Percentiles rank a stretch among this genome's conserved stretches.
phyloP scores from a whole-genome alignment of 2,797 vertebrate species.

The Babyrousa celebensis region DNA sequence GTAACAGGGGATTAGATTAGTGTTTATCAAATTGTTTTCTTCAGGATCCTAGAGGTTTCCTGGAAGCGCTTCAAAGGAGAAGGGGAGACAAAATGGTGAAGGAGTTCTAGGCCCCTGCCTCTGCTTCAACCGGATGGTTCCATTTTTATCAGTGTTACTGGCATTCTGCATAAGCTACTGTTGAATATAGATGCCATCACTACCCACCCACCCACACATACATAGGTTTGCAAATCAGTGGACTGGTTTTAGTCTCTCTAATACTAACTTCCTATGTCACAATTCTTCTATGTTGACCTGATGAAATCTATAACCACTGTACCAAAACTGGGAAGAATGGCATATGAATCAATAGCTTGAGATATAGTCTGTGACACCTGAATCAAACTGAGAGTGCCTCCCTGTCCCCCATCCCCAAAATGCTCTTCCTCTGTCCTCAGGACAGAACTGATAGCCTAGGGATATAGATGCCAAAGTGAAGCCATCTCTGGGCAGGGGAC shows the following conservation, averaged over 20 bases:
- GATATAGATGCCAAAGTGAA: not conserved
- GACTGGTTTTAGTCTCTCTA: not conserved
- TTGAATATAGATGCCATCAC: not conserved
- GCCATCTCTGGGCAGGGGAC: not conserved
- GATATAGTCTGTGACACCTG: not conserved
- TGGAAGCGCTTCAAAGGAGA: conserved; percentile 16
- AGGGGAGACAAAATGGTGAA: not conserved
- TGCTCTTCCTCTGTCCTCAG: conserved; percentile 5
- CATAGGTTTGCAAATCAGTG: not conserved
- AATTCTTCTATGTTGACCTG: conserved; percentile 14
- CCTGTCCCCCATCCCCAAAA: not conserved
- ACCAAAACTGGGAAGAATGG: not conserved
- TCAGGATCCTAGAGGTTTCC: conserved; percentile 4
- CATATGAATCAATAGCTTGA: not conserved
- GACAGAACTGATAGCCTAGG: not conserved
- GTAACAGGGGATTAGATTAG: not conserved
- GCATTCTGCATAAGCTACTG: not conserved
- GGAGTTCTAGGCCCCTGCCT: not conserved
- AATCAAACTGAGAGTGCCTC: not conserved
- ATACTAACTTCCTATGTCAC: not conserved
- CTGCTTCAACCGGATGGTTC: not conserved
- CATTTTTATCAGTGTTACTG: not conserved
- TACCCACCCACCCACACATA: not conserved
- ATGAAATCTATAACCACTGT: not conserved
- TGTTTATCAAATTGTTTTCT: conserved; percentile 40